Evolutionary conservation across 2,113 vertebrate genomes (phyloP).

Genomic region (Canis aureus): DNA sequence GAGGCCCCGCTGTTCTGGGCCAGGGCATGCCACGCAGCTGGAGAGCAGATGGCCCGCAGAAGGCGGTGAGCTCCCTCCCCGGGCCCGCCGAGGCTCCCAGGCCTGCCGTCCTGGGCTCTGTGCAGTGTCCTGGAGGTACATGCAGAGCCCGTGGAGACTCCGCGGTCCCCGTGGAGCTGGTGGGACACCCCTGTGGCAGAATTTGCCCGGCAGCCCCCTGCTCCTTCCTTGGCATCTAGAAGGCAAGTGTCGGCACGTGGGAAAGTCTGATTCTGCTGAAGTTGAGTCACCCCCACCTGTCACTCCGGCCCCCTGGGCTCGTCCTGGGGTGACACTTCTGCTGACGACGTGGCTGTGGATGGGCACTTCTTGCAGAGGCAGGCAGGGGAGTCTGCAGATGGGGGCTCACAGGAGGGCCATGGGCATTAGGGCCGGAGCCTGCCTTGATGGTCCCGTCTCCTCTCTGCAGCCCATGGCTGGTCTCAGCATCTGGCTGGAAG

Average conservation of each 20-base stretch:
- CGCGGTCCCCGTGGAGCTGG: background rate
- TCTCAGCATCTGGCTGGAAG: rapidly evolving
- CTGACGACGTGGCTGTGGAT: rapidly evolving
- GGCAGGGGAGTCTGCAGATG: too few species aligned
- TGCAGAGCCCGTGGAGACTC: background rate
- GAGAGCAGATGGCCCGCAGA: background rate
- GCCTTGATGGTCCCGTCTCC: background rate
- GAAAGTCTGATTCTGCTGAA: background rate
- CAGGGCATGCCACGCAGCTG: rapidly evolving
- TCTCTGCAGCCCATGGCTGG: background rate
- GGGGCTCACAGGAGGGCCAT: rapidly evolving
- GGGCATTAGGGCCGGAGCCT: rapidly evolving
- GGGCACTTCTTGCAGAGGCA: background rate
- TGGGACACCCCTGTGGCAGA: background rate
- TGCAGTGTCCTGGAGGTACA: too few species aligned
- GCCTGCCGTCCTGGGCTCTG: too few species aligned
- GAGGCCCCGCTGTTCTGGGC: background rate
- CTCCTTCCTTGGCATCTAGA: background rate
- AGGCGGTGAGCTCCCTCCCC: rapidly evolving
- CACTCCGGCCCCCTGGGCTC: background rate
- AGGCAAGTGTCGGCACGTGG: background rate
- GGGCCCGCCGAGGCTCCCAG: background rate
- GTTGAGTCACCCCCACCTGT: background rate
- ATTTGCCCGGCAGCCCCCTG: background rate
- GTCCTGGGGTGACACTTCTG: background rate